Percentiles rank a stretch among this genome's conserved stretches.
Evolutionary conservation across 2,113 vertebrate genomes (phyloP).

Genomic region (Myrmophylax atrothorax): DNA sequence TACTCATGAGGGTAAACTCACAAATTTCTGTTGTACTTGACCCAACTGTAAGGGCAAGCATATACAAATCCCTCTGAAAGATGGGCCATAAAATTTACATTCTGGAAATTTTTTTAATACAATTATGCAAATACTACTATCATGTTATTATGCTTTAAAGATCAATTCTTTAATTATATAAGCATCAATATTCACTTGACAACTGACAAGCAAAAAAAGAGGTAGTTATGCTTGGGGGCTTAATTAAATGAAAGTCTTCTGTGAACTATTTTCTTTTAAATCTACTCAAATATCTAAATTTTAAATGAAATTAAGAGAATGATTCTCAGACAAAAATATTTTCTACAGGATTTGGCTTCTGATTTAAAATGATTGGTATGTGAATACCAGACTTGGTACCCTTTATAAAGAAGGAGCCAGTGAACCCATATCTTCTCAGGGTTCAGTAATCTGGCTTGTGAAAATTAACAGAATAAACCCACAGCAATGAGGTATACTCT

Average conservation of each 20-base stretch:
- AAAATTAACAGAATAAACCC: neutral
- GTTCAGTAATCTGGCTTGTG: neutral
- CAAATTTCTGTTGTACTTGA: conserved; percentile 17
- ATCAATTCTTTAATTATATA: conserved; percentile 6
- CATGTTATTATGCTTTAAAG: neutral
- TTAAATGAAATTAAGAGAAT: neutral
- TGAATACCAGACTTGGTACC: neutral
- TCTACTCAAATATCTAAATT: neutral
- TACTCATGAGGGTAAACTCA: neutral
- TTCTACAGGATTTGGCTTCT: neutral
- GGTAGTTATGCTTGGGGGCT: neutral
- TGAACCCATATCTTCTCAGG: neutral
- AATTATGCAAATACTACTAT: conserved; percentile 10
- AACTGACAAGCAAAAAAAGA: neutral
- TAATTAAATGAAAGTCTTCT: neutral
- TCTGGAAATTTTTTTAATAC: conserved; percentile 17
- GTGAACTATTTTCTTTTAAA: neutral
- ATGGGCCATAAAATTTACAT: conserved; percentile 6
- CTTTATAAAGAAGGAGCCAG: neutral
- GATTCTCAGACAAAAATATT: neutral
- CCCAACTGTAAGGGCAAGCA: neutral
- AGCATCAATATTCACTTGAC: neutral
- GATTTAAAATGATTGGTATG: neutral
- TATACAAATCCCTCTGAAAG: conserved; percentile 13
- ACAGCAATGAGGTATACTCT: neutral